These are phyloP conservation scores for Drosophila kikkawai DNA, from an alignment of 1,140 invertebrate species.

Conservation along the genomic window DNA sequence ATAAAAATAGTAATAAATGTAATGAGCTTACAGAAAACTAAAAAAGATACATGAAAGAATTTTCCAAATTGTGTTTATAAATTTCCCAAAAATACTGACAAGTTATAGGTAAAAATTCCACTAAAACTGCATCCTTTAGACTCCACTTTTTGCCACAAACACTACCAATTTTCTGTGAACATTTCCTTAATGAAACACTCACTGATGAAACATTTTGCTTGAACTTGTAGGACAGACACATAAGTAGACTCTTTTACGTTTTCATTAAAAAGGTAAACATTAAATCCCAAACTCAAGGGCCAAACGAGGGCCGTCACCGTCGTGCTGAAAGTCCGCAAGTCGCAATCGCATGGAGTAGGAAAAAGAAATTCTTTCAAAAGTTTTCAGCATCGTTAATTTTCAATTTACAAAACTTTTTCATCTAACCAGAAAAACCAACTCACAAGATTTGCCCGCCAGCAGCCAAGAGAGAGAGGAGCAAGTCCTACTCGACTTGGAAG, in stretches of 20 bases:
- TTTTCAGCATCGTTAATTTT: conserved; percentile 81
- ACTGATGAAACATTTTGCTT: conserved; percentile 22
- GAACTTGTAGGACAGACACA: conserved; percentile 23
- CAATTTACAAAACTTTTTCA: conserved; percentile 77
- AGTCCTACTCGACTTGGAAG: conserved; percentile 50
- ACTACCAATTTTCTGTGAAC: conserved; percentile 6
- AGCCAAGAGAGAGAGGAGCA: not conserved
- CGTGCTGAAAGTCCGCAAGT: conserved; percentile 56
- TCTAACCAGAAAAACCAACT: conserved; percentile 64
- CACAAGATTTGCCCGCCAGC: conserved; percentile 37
- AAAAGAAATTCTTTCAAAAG: conserved; percentile 67
- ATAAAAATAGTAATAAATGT: not conserved
- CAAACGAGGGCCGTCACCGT: conserved; percentile 28
- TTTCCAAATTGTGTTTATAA: too few species aligned
- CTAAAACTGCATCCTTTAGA: not conserved
- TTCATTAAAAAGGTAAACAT: conserved; percentile 65
- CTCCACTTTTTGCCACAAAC: not conserved
- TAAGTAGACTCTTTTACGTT: conserved; percentile 45
- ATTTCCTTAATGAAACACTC: not conserved
- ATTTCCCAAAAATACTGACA: too few species aligned
- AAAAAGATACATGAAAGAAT: not conserved
- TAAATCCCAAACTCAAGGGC: conserved; percentile 42
- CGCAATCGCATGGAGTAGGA: conserved; percentile 43
- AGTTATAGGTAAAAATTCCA: not conserved
- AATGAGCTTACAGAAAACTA: not conserved